phyloP scores from a whole-genome alignment of 2,888 invertebrate genomes.

The Phengaris arion region DNA sequence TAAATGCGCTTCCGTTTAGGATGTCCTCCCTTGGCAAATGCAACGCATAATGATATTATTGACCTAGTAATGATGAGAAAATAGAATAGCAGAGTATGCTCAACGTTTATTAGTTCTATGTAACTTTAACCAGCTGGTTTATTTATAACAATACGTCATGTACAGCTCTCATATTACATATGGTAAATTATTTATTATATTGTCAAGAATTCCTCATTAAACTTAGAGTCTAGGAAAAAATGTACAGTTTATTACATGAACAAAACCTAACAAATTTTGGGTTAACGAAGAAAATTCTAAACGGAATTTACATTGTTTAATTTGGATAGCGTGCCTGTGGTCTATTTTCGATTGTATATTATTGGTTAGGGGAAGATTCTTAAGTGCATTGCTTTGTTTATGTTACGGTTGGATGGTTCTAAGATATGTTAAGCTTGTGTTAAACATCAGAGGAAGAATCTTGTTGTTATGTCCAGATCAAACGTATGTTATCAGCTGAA shows the following conservation, averaged over 20 bases:
- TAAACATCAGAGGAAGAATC: constrained; percentile 17
- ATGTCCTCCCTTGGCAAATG: constrained; percentile 25
- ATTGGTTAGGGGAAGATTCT: constrained; percentile 54
- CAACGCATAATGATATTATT: constrained; percentile 22
- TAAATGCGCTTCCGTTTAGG: constrained; percentile 20
- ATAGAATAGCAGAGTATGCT: background rate
- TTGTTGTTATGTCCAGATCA: background rate
- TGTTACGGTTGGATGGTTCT: constrained; percentile 63
- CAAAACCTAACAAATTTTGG: background rate
- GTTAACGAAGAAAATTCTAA: background rate
- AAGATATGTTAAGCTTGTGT: constrained; percentile 47
- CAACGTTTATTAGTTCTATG: background rate
- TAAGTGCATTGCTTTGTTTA: constrained; percentile 69
- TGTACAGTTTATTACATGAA: background rate
- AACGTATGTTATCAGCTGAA: background rate
- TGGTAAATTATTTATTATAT: no score
- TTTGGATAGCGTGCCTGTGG: constrained; percentile 41
- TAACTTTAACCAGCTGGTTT: background rate
- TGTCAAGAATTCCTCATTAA: no score
- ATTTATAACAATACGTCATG: no score
- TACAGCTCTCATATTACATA: no score
- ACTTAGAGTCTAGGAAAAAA: no score
- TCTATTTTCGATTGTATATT: constrained; percentile 66
- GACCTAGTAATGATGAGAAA: constrained; percentile 21
- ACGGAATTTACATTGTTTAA: constrained; percentile 37